A percentile compares a stretch with the other conserved stretches of the same genome.
Conservation (phyloP, 2,888 invertebrate genomes). For the Tortrix viridana region DNA sequence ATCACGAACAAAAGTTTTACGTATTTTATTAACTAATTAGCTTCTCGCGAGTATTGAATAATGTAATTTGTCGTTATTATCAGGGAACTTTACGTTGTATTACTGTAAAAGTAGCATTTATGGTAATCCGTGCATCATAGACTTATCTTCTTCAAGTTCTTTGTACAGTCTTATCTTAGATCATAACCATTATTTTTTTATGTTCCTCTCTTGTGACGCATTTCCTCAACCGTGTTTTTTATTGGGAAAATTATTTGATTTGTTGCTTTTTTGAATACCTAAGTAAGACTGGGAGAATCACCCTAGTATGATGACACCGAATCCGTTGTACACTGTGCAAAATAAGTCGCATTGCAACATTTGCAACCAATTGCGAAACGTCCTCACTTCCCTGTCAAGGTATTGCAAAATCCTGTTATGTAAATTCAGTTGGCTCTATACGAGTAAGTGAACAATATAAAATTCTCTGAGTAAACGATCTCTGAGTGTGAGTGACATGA, state of each 20-base stretch:
- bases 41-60: not conserved
- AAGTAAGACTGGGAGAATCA: not conserved
- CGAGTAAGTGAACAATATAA: conserved; percentile 11
- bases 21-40: conserved; percentile 2
- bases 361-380: conserved; percentile 2
- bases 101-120: no score
- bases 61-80: no score
- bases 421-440: conserved; percentile 3
- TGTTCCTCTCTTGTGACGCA: no score
- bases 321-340: not conserved
- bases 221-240: no score
- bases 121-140: no score
- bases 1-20: not conserved
- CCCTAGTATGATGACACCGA: not conserved
- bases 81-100: no score
- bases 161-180: no score
- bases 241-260: not conserved
- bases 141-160: no score
- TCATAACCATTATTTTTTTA: no score
- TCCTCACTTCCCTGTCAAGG: conserved; percentile 9
- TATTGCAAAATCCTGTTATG: conserved; percentile 13
- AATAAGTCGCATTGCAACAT: not conserved
- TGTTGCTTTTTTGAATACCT: not conserved
- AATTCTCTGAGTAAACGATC: conserved; percentile 15
- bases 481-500: conserved; percentile 14